Evolutionary conservation across 2,113 vertebrate genomes (phyloP), one percentile per base, ranked within the genome.

Genomic region (Elachura formosa): DNA sequence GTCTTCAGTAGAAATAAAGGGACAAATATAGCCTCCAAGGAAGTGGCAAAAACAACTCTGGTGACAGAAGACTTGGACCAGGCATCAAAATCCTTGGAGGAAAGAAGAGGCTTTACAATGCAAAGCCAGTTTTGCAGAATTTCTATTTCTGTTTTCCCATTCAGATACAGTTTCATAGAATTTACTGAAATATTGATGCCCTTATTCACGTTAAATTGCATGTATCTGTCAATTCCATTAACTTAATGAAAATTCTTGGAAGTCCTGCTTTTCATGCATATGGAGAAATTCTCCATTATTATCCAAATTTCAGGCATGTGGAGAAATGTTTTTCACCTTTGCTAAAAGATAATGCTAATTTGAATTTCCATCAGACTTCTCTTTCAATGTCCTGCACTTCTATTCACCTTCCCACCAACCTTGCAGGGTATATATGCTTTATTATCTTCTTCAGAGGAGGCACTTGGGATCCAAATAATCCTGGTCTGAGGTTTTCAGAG

Each of bases 1-100:
- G 64, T 73, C 91, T 93, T 96, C 51, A 49, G 82, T 2, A 95
- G 87, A 81, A 95, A 93, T 87, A 91, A 93, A 93, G 84, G 77
- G 80, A 93, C 91, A 89, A 96, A 95, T 90, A 87, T 52, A 94
- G 93, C 40, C 71, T 66, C 72, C 14, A 34, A 89, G 80, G 90
- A 95, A 94, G 96, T 14, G 2, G 41, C 0, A 7, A 61, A 84
- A 84, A 12, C 66, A 58, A 66, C 84, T 95, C 91, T 86, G 56
- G n/a, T 88, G 87, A 71, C 51, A 90, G 82, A 71, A 88, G 84
- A 15, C 33, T 62, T 58, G 59, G 81, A 62, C 49, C 5, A 14
- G 67, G 46, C 67, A 67, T 48, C 3, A 2, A 89, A 94, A 48
- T 58, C 55, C 77, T 62, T 40, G 17, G 46, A 71, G 63, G 33